These are phyloP conservation scores for Marmota flaviventris DNA, from an alignment of 2,113 vertebrate genomes.

Conservation along the genomic window DNA sequence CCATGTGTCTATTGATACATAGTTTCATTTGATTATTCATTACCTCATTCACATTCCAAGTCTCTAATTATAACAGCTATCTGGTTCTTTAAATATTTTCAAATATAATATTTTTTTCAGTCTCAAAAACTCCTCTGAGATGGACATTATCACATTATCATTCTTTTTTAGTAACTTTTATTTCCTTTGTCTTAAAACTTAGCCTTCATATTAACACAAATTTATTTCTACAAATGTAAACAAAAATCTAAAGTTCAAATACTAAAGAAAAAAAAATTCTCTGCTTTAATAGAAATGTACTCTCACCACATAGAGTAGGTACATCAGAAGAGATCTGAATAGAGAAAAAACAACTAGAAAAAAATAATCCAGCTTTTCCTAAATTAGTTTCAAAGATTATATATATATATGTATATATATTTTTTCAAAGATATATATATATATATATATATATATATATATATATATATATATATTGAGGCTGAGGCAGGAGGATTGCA, in stretches of 20 bases:
- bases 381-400: background rate
- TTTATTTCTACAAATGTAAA: background rate
- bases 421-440: too few relatives aligned
- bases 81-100: conserved; percentile 28
- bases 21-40: background rate
- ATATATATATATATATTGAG: too few relatives aligned
- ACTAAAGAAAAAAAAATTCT: background rate
- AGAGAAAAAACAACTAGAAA: background rate
- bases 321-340: background rate
- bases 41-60: background rate
- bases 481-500: too few relatives aligned
- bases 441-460: too few relatives aligned
- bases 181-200: conserved; percentile 6
- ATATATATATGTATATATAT: too few relatives aligned
- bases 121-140: background rate
- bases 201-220: background rate
- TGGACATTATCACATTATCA: background rate
- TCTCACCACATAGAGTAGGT: background rate
- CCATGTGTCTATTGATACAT: background rate
- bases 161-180: background rate
- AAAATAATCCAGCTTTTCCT: background rate
- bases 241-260: conserved; percentile 18
- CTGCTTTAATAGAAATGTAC: background rate
- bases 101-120: conserved; percentile 27
- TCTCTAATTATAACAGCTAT: background rate